Conservation (phyloP, 2,888 invertebrate species). For the Synanthedon andrenaeformis region DNA sequence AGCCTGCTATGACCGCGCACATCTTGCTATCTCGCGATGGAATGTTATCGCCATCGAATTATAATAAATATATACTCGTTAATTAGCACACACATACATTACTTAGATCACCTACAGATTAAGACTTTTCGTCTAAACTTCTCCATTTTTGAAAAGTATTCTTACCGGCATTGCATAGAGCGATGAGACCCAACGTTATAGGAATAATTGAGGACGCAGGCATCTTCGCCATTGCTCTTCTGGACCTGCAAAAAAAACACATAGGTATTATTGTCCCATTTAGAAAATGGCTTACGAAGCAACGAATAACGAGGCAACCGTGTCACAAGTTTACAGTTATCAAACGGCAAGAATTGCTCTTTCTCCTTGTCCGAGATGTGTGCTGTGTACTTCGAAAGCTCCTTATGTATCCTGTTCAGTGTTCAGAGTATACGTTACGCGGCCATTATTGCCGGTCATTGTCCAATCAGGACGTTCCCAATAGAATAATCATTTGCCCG, state of each 20-base stretch:
- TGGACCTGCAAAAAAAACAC: slow-evolving; percentile 18
- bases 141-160: background rate
- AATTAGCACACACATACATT: background rate
- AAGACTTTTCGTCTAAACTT: no score
- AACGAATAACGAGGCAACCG: background rate
- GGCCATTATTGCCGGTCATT: slow-evolving; percentile 10
- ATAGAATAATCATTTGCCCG: slow-evolving; percentile 22
- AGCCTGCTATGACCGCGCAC: slow-evolving; percentile 20
- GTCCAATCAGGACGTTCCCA: slow-evolving; percentile 23
- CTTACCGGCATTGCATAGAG: slow-evolving; percentile 14
- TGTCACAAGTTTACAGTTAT: background rate
- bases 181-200: slow-evolving; percentile 4
- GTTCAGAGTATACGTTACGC: background rate
- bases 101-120: no score
- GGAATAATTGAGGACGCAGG: slow-evolving; percentile 20
- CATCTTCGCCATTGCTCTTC: slow-evolving; percentile 39
- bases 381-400: no score
- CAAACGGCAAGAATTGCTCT: slow-evolving; percentile 1
- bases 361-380: background rate
- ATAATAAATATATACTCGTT: background rate
- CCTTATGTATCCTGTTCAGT: no score
- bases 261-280: slow-evolving; percentile 4
- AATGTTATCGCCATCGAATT: slow-evolving; percentile 18
- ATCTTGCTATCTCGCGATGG: slow-evolving; percentile 22
- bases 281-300: no score